A percentile compares a stretch with the other conserved stretches of the same genome.
Evolutionary conservation across 2,888 invertebrate species (phyloP).

Genomic region (Epirrhoe tristata): DNA sequence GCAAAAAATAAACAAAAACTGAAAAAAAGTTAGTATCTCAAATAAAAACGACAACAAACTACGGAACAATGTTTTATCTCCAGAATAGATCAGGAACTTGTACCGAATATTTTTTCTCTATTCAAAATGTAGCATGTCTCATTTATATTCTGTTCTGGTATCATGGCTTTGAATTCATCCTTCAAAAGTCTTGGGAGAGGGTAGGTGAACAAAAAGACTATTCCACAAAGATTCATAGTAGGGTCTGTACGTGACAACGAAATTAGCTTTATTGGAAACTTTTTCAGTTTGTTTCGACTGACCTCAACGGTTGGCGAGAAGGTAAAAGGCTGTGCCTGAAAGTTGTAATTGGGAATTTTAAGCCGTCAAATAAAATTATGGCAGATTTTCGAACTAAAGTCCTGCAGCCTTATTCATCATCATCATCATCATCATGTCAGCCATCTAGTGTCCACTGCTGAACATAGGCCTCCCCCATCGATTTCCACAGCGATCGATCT

Average conservation of each 20-base stretch:
- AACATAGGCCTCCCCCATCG: no score
- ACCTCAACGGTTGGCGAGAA: background rate
- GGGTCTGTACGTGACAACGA: constrained; percentile 3
- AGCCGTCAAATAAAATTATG: no score
- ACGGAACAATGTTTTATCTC: background rate
- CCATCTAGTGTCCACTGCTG: no score
- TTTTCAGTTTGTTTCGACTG: background rate
- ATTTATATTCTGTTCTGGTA: constrained; percentile 13
- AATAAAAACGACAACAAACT: background rate
- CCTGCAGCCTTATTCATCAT: no score
- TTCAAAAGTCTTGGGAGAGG: constrained; percentile 1
- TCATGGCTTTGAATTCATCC: constrained; percentile 13
- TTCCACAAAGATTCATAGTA: constrained; percentile 1
- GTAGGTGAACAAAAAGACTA: constrained; percentile 4
- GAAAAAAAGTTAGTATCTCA: no score
- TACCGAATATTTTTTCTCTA: constrained; percentile 4
- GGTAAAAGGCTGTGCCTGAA: background rate
- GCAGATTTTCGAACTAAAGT: no score
- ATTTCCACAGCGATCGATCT: no score
- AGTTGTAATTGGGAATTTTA: background rate
- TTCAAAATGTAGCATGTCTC: constrained; percentile 13
- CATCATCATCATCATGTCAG: no score
- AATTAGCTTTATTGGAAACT: background rate
- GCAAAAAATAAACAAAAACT: no score
- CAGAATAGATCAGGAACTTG: background rate